Conservation (phyloP, 2,113 vertebrate species). For the Notarius lentiginosus region DNA sequence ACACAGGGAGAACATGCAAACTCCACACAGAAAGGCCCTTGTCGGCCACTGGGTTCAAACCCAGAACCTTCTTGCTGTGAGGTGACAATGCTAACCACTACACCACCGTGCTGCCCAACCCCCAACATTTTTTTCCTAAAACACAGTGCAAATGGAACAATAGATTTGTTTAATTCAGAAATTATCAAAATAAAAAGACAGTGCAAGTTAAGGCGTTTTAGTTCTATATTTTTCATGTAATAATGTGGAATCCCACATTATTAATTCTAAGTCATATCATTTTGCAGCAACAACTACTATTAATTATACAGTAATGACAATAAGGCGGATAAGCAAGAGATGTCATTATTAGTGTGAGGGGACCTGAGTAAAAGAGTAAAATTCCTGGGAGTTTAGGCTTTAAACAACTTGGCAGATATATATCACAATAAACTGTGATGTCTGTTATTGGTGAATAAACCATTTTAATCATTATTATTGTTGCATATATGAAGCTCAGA, state of each 20-base stretch:
- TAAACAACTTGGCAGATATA: not conserved
- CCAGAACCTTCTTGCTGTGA: too few species aligned
- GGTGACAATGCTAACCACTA: too few species aligned
- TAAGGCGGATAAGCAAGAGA: not conserved
- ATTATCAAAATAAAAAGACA: too few species aligned
- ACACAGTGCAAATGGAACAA: not conserved
- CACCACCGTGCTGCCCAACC: too few species aligned
- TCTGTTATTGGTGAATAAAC: not conserved
- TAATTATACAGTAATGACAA: not conserved
- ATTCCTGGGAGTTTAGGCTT: not conserved
- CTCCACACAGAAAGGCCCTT: too few species aligned
- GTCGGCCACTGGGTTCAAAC: too few species aligned
- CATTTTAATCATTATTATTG: not conserved
- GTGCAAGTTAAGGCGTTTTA: not conserved
- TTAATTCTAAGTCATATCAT: not conserved
- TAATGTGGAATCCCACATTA: not conserved
- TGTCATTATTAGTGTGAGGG: not conserved
- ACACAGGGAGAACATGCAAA: too few species aligned
- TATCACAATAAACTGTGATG: not conserved
- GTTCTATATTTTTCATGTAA: not conserved
- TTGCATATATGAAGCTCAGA: not conserved
- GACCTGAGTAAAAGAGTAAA: too few species aligned
- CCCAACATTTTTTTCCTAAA: not conserved
- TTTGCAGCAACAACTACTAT: not conserved
- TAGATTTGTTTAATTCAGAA: not conserved